A percentile compares a stretch with the other conserved stretches of the same genome.
phyloP scores from a whole-genome alignment of 1,140 invertebrate genomes.

The Trachelipus rathkii region DNA sequence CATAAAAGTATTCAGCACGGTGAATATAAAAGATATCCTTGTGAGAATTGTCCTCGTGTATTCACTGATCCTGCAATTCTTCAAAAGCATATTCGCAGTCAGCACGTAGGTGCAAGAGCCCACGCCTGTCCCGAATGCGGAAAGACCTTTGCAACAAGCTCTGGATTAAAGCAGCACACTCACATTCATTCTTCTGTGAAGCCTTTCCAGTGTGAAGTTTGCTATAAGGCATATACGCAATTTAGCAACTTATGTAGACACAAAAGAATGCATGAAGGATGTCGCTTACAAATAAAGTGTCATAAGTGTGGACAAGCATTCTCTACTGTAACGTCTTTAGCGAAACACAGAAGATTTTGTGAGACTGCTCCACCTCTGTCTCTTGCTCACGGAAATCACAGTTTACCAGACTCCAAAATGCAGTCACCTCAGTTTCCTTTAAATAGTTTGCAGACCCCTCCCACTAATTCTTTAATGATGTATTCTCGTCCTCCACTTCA shows the following conservation, averaged over 20 bases:
- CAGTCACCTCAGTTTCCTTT: conserved; percentile 70
- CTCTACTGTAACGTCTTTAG: conserved; percentile 71
- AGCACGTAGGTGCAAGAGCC: conserved; percentile 85
- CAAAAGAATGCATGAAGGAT: conserved; percentile 95
- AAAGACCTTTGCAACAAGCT: conserved; percentile 95
- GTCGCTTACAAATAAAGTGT: conserved; percentile 83
- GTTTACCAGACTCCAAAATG: conserved; percentile 48
- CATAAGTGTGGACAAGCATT: conserved; percentile 87
- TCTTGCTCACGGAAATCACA: conserved; percentile 62
- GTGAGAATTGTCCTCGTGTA: conserved; percentile 86
- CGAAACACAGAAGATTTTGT: conserved; percentile 60
- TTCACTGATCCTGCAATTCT: conserved; percentile 94
- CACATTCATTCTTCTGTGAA: conserved; percentile 99
- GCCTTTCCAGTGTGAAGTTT: conserved; percentile 91
- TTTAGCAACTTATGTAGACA: conserved; percentile 99
- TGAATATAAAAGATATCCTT: conserved; percentile 67
- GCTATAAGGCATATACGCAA: conserved; percentile 92
- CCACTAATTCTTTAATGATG: conserved; percentile 49
- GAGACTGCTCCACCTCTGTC: conserved; percentile 55
- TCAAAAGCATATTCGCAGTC: conserved; percentile 88
- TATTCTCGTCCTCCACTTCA: conserved; percentile 39
- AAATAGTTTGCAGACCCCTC: conserved; percentile 44
- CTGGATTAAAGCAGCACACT: conserved; percentile 97
- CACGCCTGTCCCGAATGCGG: conserved; percentile 97
- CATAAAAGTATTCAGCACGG: conserved; percentile 63